These are phyloP conservation scores for Sylvilagus floridanus DNA, from an alignment of 2,797 vertebrate species.

Conservation along the genomic window DNA sequence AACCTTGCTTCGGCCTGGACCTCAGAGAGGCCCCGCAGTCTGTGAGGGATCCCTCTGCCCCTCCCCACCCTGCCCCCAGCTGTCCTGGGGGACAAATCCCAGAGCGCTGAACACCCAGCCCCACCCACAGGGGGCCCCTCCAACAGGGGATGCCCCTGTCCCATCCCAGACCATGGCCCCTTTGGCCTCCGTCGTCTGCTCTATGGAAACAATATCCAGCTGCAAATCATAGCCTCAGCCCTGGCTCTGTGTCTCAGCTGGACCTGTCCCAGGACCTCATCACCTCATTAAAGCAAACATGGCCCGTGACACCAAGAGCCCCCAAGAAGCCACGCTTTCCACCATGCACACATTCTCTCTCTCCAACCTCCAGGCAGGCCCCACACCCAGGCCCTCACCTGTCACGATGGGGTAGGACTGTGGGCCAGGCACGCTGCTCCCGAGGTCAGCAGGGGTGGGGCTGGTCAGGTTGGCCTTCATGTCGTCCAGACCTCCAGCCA, in stretches of 20 bases:
- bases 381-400: slow-evolving; percentile 88
- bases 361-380: not conserved
- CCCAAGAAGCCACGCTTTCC: slow-evolving; percentile 18
- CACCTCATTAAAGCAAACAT: slow-evolving; percentile 4
- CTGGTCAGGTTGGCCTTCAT: slow-evolving; percentile 98
- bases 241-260: not conserved
- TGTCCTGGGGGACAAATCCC: not conserved
- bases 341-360: not conserved
- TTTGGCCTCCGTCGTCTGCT: not conserved
- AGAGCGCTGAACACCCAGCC: not conserved
- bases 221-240: not conserved
- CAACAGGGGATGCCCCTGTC: not conserved
- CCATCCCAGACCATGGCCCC: not conserved
- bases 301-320: slow-evolving; percentile 17
- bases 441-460: slow-evolving; percentile 94
- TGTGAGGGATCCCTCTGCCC: not conserved
- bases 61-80: too few species aligned
- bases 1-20: not conserved
- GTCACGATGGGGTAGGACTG: slow-evolving; percentile 97
- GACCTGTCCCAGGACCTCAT: not conserved
- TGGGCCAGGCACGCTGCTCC: slow-evolving; percentile 93
- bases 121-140: not conserved
- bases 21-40: not conserved
- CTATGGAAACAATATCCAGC: not conserved
- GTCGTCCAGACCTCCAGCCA: slow-evolving; percentile 97